Conservation (phyloP, 2,888 invertebrate genomes). For the Lamellibrachia satsuma region DNA sequence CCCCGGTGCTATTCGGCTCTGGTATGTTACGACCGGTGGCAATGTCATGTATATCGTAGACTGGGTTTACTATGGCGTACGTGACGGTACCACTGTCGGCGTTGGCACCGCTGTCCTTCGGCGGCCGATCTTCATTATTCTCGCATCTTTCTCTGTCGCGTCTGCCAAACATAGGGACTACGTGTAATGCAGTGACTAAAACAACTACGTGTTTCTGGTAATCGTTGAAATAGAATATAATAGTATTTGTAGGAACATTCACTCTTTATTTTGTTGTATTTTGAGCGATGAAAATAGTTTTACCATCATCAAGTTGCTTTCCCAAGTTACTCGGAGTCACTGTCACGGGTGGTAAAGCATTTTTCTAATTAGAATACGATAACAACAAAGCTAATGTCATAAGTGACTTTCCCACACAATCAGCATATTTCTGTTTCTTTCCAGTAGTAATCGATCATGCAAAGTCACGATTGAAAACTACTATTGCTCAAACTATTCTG, state of each 20-base stretch:
- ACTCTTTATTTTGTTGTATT: too few relatives aligned
- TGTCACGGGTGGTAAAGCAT: too few relatives aligned
- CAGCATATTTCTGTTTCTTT: too few relatives aligned
- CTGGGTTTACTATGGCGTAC: not conserved
- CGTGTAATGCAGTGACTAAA: too few relatives aligned
- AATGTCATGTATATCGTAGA: not conserved
- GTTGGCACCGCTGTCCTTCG: not conserved
- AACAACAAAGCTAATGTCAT: too few relatives aligned
- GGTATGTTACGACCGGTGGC: not conserved
- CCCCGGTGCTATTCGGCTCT: not conserved
- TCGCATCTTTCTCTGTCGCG: not conserved
- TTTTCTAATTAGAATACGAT: too few relatives aligned
- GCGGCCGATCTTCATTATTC: not conserved
- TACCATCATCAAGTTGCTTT: not conserved
- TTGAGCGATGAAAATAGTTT: not conserved
- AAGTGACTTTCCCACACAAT: too few relatives aligned
- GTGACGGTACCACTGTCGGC: not conserved
- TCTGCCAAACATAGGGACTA: not conserved
- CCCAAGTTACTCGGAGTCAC: not conserved
- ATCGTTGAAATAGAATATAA: not conserved
- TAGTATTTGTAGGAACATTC: not conserved
- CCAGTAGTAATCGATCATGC: too few relatives aligned
- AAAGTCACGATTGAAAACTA: too few relatives aligned
- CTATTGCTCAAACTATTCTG: not conserved
- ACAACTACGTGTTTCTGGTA: not conserved